Base-by-base conservation (phyloP, 2,113 vertebrate species). In the Bombycilla garrulus region DNA sequence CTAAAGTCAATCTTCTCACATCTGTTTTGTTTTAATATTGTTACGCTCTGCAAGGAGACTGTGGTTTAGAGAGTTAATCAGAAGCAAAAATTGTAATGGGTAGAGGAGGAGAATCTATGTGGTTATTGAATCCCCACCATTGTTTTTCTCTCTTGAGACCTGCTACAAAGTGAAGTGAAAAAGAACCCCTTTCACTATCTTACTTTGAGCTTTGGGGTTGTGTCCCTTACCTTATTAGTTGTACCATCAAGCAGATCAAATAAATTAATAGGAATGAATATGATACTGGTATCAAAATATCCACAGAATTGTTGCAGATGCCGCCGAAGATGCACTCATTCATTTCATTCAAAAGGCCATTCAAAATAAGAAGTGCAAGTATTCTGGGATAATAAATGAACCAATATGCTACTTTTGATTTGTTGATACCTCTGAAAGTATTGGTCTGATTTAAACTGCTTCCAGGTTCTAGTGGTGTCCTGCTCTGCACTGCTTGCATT, bases 1-100 rank as follows among this genome's bases (percentile, higher is more conserved):
- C 50, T 91, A 18, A 93, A 95, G 58, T 88, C 47, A 77, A 40
- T 90, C 67, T 92, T 67, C 54, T 91, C 5, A 6, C 81, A 95
- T 95, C 74, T 95, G 87, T 94, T 95, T 93, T 88, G 47, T 71
- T 93, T 96, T 92, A 96, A 85, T 82, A 6, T 28, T 72, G 58
- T 61, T 69, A 56, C 62, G 92, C 16, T 77, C 31, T 72, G 58
- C 71, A 93, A 85, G 51, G 44, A 95, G 67, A 40, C 33, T 44
- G 40, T 47, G 33, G 69, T 48, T 50, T 71, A 73, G 38, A 65
- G 70, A 70, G 50, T 82, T 86, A 80, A 80, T 87, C 47, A 85
- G 81, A 85, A 88, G 58, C 72, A 90, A 94, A 93, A 67, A 61
- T 4, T 48, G 14, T 85, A 70, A 84, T 64, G 70, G 10, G 21